These are phyloP conservation scores for Pemphredon lugubris DNA, from an alignment of 2,888 invertebrate genomes.

Conservation along the genomic window DNA sequence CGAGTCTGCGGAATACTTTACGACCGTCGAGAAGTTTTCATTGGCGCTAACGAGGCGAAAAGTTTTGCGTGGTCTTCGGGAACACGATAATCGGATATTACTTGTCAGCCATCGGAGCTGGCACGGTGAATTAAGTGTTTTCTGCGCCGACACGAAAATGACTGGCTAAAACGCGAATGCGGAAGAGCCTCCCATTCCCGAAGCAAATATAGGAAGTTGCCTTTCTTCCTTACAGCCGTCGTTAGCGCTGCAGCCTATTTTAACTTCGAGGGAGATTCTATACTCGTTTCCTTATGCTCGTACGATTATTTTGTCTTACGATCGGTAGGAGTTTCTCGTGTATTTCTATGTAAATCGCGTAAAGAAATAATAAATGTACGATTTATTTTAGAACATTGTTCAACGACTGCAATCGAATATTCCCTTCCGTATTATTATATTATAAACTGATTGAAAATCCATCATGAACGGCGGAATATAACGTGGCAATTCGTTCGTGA, in stretches of 20 bases:
- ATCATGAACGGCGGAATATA: no score
- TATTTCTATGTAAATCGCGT: no score
- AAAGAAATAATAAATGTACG: no score
- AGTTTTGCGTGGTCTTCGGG: slow-evolving; percentile 58
- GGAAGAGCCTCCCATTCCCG: slow-evolving; percentile 19
- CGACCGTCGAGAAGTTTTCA: slow-evolving; percentile 37
- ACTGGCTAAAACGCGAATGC: slow-evolving; percentile 48
- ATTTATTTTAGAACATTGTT: no score
- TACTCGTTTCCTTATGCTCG: not conserved
- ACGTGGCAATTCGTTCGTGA: no score
- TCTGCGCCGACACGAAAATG: slow-evolving; percentile 67
- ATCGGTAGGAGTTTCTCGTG: no score
- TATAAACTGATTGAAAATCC: no score
- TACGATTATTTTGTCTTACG: no score
- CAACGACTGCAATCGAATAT: no score
- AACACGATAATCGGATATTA: slow-evolving; percentile 77
- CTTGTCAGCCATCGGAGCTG: slow-evolving; percentile 68
- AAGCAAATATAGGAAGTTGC: slow-evolving; percentile 6
- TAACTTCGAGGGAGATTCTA: not conserved
- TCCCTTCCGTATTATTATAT: no score
- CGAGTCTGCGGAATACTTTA: slow-evolving; percentile 23
- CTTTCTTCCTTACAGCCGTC: not conserved
- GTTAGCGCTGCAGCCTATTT: not conserved
- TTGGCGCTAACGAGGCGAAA: slow-evolving; percentile 66
- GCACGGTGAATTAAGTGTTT: slow-evolving; percentile 74